phyloP scores from a whole-genome alignment of 2,113 vertebrate species.

The Steatornis caripensis region DNA sequence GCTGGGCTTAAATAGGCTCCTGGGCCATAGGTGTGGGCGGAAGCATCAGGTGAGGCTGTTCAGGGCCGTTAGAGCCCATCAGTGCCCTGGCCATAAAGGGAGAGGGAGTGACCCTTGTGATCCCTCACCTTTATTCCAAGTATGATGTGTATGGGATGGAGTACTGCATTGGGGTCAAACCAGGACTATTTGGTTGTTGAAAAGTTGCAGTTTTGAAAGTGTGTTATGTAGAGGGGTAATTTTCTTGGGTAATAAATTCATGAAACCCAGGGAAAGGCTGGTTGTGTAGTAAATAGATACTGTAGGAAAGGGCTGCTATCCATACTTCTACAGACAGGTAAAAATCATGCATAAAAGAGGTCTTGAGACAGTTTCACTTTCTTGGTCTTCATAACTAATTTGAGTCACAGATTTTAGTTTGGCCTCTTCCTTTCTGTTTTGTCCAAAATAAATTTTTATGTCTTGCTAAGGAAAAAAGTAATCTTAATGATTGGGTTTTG shows the following conservation, averaged over 20 bases:
- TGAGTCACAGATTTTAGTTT: not conserved
- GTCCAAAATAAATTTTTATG: not conserved
- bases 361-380: not conserved
- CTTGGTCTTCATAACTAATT: constrained; percentile 10
- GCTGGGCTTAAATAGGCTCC: too few species aligned
- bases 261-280: not conserved
- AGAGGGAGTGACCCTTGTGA: too few species aligned
- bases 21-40: too few species aligned
- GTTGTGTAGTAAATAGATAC: not conserved
- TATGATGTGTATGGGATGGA: too few species aligned
- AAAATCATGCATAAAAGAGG: not conserved
- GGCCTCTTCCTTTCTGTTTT: not conserved
- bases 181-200: not conserved
- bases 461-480: not conserved
- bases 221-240: not conserved
- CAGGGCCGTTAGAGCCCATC: too few species aligned
- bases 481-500: not conserved
- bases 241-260: not conserved
- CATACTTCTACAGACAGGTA: not conserved
- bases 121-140: too few species aligned
- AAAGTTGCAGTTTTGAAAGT: not conserved
- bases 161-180: too few species aligned
- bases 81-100: too few species aligned
- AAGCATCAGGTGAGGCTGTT: too few species aligned
- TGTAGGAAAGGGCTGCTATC: not conserved